Conservation (phyloP, 2,888 invertebrate genomes). For the Catocala sponsa region DNA sequence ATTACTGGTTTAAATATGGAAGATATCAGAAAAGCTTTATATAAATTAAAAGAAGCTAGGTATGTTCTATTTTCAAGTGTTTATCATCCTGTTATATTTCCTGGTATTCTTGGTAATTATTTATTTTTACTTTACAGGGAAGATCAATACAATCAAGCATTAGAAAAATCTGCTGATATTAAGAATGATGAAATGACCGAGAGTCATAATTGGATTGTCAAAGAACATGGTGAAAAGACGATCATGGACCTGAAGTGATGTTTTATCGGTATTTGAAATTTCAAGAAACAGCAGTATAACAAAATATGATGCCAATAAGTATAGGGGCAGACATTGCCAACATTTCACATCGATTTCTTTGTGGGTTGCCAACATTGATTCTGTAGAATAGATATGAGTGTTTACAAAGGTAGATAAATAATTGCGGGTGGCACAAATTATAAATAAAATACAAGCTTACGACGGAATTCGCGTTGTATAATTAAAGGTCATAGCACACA, state of each 20-base stretch:
- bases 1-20: conserved; percentile 89
- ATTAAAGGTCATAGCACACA: too few species aligned
- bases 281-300: background rate
- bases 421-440: too few species aligned
- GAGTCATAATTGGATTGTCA: conserved; percentile 68
- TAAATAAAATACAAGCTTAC: too few species aligned
- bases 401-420: too few species aligned
- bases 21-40: conserved; percentile 89
- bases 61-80: conserved; percentile 39
- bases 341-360: too few species aligned
- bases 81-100: background rate
- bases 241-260: conserved; percentile 55
- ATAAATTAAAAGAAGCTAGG: conserved; percentile 78
- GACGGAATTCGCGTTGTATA: too few species aligned
- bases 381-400: too few species aligned
- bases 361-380: too few species aligned
- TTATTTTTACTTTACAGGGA: conserved; percentile 60
- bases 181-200: conserved; percentile 71
- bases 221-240: conserved; percentile 60
- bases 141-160: conserved; percentile 68
- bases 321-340: too few species aligned
- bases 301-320: too few species aligned
- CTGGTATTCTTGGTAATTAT: background rate
- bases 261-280: background rate
- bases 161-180: conserved; percentile 68